These are phyloP conservation scores for Botrylloides violaceus DNA, from an alignment of 23 tunicate genomes.

Conservation along the genomic window DNA sequence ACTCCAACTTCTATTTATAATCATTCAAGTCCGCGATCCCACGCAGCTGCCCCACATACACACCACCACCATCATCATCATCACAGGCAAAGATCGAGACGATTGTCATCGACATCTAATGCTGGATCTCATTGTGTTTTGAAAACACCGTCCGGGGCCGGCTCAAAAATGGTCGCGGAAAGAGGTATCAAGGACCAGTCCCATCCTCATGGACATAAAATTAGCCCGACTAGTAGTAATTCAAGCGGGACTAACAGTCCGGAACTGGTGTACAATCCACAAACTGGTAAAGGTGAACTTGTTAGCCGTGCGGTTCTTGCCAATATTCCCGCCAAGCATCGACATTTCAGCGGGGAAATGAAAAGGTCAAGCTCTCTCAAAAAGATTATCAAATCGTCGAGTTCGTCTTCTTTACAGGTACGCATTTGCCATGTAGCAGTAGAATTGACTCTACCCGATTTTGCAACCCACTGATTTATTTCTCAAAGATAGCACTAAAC, in stretches of 20 bases:
- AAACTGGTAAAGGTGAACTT: constrained; percentile 4
- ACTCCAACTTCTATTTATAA: neutral
- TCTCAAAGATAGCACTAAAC: too few species aligned
- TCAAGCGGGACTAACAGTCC: constrained; percentile 47
- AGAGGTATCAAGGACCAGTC: constrained; percentile 21
- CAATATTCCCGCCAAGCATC: constrained; percentile 11
- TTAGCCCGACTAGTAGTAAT: constrained; percentile 37
- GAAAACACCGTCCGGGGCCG: constrained; percentile 26
- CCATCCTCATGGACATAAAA: neutral
- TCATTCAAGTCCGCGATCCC: neutral
- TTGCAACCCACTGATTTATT: too few species aligned
- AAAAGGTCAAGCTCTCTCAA: constrained; percentile 66
- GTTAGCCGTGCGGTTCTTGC: constrained; percentile 12
- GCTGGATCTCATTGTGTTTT: constrained; percentile 11
- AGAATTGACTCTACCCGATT: too few species aligned
- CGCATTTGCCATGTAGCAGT: constrained; percentile 6
- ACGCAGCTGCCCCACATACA: constrained; percentile 19
- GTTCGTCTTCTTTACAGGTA: constrained; percentile 82
- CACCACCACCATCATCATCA: constrained; percentile 22
- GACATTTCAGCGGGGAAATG: constrained; percentile 64
- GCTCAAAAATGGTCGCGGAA: constrained; percentile 34
- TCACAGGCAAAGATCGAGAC: constrained; percentile 26
- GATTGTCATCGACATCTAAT: constrained; percentile 21
- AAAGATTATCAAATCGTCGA: constrained; percentile 65
- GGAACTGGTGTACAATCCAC: constrained; percentile 15